Conservation (phyloP, 2,797 vertebrate genomes). For the Bryconaethiops microstoma region DNA sequence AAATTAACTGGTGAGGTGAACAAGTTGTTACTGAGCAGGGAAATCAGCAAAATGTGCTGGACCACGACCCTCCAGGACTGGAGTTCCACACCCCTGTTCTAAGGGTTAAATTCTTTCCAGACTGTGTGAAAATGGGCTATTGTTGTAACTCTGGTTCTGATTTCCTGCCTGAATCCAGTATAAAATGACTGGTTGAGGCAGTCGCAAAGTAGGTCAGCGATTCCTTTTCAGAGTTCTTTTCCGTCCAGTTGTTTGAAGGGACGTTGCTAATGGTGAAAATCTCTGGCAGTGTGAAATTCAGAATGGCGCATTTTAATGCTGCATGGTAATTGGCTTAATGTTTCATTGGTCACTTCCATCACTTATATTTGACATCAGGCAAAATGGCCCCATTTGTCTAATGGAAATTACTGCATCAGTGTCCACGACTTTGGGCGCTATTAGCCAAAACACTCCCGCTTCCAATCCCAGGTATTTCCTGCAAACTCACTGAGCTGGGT, state of each 20-base stretch:
- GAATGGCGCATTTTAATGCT: constrained; percentile 43
- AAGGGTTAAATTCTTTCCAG: background rate
- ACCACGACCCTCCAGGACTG: no score
- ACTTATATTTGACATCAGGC: constrained; percentile 43
- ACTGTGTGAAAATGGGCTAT: background rate
- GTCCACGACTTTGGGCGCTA: constrained; percentile 21
- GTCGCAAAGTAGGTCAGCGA: constrained; percentile 16
- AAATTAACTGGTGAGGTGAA: no score
- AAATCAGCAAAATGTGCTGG: no score
- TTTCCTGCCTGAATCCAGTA: constrained; percentile 8
- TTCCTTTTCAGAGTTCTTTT: background rate
- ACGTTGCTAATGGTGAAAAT: constrained; percentile 28
- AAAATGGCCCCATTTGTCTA: constrained; percentile 49
- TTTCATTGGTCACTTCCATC: constrained; percentile 40
- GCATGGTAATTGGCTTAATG: constrained; percentile 46
- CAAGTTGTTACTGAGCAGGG: no score
- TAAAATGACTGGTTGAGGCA: background rate
- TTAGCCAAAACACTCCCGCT: background rate
- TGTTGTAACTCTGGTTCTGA: background rate
- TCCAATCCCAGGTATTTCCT: constrained; percentile 9
- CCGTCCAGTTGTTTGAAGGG: constrained; percentile 15
- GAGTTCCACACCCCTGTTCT: no score
- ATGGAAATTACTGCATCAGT: constrained; percentile 32
- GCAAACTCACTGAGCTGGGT: background rate
- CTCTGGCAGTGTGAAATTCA: constrained; percentile 34